Evolutionary conservation across 2,888 invertebrate species (phyloP), one percentile per base, ranked within the genome.

Genomic region (Adineta ricciae): DNA sequence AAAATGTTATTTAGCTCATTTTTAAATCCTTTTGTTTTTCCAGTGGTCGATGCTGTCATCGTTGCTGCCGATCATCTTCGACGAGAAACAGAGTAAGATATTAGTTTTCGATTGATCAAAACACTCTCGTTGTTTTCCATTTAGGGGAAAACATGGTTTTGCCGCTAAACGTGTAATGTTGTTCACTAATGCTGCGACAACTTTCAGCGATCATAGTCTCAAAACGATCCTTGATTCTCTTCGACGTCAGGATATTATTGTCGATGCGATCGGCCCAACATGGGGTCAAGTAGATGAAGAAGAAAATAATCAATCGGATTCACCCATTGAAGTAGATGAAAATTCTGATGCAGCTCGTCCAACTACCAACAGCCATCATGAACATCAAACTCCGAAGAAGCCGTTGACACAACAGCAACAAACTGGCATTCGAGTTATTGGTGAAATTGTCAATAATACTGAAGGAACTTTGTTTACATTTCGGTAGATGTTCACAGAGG

Each of bases 131-230:
- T 85, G 9, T 32, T 49, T 24, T 38, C 7, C 36, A 86, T 87
- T 64, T 86, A 91, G 90, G 86, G 90, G 90, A 0, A 91, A 91
- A 64, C 91, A 90, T 86, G 89, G 89, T 4, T 90, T 91, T 87
- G 89, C 89, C 9, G 88, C 89, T 24, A 90, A 90, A 82, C 93
- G 93, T 87, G 91, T 94, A 83, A 92, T 94, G 56, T 89, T 94
- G 41, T 92, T 94, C 88, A 93, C 93, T 1, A 93, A 94, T 85
- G 56, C 85, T 46, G 56, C 85, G 36, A 50, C 50, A 0, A 88
- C 89, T 32, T 90, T 91, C 83, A 91, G 91, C 84, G 90, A 91
- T 38, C 91, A 92, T 86, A 90, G 92, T 85, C 88, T 92, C 73
- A 91, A 92, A 27, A 87, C 88, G 88, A 91, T 93, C 19, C 89